These are phyloP conservation scores for Coptodon bakossiorum DNA, from an alignment of 2,113 vertebrate genomes.

Conservation along the genomic window DNA sequence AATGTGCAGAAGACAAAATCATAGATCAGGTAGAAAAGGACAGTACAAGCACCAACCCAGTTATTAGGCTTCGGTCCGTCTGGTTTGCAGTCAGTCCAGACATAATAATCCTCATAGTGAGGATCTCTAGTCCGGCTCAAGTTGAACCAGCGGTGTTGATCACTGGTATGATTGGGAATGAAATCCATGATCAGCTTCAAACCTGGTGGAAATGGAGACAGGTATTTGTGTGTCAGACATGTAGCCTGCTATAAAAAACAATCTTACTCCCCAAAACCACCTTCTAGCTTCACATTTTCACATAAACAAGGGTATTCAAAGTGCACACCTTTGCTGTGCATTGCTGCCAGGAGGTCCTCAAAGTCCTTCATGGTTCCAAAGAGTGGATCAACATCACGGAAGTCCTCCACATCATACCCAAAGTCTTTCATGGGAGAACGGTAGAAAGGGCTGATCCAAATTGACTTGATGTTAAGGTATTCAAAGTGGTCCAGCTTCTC, in stretches of 20 bases:
- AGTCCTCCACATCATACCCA: conserved; percentile 89
- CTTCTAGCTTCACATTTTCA: neutral
- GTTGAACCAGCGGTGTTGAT: conserved; percentile 92
- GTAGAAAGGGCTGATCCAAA: conserved; percentile 92
- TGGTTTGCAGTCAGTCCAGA: conserved; percentile 83
- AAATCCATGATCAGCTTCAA: conserved; percentile 92
- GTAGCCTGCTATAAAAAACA: neutral
- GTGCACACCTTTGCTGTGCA: conserved; percentile 83
- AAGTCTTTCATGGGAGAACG: conserved; percentile 87
- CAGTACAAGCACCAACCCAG: conserved; percentile 75
- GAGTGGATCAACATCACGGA: conserved; percentile 81
- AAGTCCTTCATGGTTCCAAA: conserved; percentile 94
- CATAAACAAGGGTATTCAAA: neutral
- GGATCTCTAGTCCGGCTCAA: conserved; percentile 78
- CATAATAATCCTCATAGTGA: conserved; percentile 86
- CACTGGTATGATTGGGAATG: conserved; percentile 95
- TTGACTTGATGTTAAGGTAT: conserved; percentile 82
- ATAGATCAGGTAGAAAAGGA: neutral
- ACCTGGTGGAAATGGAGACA: conserved; percentile 61
- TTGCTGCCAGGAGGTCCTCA: conserved; percentile 80
- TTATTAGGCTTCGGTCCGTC: conserved; percentile 80
- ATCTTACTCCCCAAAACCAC: neutral
- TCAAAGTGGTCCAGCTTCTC: conserved; percentile 83
- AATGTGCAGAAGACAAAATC: neutral
- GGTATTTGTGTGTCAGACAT: neutral